phyloP scores from a whole-genome alignment of 2,113 vertebrate genomes.

The Calyptomena viridis region DNA sequence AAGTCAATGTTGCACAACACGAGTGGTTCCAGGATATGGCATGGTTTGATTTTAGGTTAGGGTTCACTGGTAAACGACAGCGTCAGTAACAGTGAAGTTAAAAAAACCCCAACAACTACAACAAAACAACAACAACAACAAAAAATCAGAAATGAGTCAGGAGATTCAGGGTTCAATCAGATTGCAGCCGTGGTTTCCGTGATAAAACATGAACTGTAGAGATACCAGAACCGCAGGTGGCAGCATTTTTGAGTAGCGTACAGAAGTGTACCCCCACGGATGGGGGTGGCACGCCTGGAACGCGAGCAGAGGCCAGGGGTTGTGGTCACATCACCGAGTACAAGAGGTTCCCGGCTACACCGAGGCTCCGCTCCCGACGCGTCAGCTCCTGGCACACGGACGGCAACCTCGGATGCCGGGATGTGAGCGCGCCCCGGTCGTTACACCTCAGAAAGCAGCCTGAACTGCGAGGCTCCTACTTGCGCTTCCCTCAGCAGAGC shows the following conservation, averaged over 20 bases:
- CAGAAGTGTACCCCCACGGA: accelerated
- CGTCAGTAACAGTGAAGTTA: background rate
- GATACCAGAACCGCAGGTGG: accelerated
- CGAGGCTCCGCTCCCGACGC: background rate
- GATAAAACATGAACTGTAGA: accelerated
- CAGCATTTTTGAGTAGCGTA: accelerated
- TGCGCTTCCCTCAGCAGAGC: accelerated
- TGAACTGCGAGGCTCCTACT: accelerated
- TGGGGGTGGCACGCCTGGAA: accelerated
- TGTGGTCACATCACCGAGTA: accelerated
- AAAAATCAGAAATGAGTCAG: background rate
- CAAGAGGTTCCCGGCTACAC: accelerated
- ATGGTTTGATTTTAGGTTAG: background rate
- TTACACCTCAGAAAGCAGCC: accelerated
- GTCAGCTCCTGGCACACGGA: accelerated
- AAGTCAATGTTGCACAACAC: background rate
- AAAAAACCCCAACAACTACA: too few species aligned
- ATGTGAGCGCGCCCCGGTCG: accelerated
- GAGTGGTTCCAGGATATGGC: background rate
- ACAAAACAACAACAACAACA: background rate
- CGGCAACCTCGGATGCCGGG: background rate
- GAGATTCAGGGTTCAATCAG: background rate
- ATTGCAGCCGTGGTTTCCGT: accelerated
- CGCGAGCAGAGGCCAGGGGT: accelerated
- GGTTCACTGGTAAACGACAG: background rate